Percentiles rank a stretch among this genome's conserved stretches.
phyloP scores from a whole-genome alignment of 2,888 invertebrate species.

The Octonoba sinensis region DNA sequence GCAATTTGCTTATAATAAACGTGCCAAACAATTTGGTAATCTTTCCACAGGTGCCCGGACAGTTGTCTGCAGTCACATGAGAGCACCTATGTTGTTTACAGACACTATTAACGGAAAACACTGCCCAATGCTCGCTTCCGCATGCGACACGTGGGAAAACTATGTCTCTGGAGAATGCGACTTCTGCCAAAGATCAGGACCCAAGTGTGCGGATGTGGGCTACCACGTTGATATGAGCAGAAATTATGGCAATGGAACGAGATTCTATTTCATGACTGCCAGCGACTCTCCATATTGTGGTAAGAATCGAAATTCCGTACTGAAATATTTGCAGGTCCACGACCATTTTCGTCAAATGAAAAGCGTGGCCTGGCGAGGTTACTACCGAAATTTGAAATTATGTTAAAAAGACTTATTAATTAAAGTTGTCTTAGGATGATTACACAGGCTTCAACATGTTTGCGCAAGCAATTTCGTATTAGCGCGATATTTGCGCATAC shows the following conservation, averaged over 20 bases:
- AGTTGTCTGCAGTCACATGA: slow-evolving; percentile 60
- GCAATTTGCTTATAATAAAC: no score
- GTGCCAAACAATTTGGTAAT: no score
- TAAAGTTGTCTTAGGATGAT: no score
- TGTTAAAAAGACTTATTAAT: no score
- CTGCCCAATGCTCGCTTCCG: slow-evolving; percentile 25
- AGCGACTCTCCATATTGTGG: slow-evolving; percentile 29
- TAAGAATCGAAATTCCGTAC: slow-evolving; percentile 2
- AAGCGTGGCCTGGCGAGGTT: no score
- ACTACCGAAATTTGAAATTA: no score
- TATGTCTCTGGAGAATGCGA: slow-evolving; percentile 31
- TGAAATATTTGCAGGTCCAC: not conserved
- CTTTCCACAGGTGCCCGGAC: slow-evolving; percentile 32
- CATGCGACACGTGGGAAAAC: slow-evolving; percentile 11
- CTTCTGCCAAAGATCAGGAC: not conserved
- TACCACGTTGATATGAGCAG: slow-evolving; percentile 27
- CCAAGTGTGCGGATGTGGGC: slow-evolving; percentile 21
- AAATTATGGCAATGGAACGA: slow-evolving; percentile 33
- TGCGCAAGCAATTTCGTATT: no score
- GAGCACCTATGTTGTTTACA: slow-evolving; percentile 70
- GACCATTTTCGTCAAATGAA: no score
- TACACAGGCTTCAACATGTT: no score
- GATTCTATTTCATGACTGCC: slow-evolving; percentile 22
- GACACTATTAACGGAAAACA: slow-evolving; percentile 26
- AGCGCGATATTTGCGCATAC: no score